These are phyloP conservation scores for Cepaea hortensis DNA, from an alignment of 2,888 invertebrate species.

Conservation along the genomic window DNA sequence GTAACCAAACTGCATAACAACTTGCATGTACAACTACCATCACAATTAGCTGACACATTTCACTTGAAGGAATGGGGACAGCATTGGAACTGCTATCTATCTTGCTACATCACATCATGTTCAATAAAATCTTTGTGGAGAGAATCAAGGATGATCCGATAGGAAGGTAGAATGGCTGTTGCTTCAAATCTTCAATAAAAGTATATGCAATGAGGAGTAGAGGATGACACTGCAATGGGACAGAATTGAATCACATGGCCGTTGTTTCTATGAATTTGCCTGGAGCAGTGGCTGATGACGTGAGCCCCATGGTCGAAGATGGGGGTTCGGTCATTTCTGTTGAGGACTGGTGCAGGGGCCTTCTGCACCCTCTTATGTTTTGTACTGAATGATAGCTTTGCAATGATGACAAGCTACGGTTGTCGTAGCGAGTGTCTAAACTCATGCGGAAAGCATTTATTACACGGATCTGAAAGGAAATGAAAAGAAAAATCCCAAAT, in stretches of 20 bases:
- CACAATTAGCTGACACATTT: no score
- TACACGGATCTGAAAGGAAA: constrained; percentile 93
- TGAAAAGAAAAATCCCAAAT: constrained; percentile 50
- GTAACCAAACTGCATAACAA: no score
- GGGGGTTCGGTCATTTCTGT: constrained; percentile 39
- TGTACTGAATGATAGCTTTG: constrained; percentile 74
- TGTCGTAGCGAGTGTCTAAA: constrained; percentile 93
- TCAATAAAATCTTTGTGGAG: no score
- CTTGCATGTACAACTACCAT: no score
- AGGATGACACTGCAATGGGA: not conserved
- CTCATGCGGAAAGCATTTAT: constrained; percentile 99
- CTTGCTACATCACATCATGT: no score
- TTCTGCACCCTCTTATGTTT: constrained; percentile 63
- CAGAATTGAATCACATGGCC: constrained; percentile 31
- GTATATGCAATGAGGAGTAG: not conserved
- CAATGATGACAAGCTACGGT: constrained; percentile 75
- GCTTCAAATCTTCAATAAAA: not conserved
- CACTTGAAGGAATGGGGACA: no score
- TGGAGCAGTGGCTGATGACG: constrained; percentile 31
- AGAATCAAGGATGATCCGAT: no score
- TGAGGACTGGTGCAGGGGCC: constrained; percentile 45
- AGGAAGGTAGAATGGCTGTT: not conserved
- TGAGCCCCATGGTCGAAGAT: constrained; percentile 23
- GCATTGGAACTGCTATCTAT: no score
- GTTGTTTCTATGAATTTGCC: constrained; percentile 40